Evolutionary conservation across 2,888 invertebrate genomes (phyloP).

Genomic region (Lasioglossum oenotherae): DNA sequence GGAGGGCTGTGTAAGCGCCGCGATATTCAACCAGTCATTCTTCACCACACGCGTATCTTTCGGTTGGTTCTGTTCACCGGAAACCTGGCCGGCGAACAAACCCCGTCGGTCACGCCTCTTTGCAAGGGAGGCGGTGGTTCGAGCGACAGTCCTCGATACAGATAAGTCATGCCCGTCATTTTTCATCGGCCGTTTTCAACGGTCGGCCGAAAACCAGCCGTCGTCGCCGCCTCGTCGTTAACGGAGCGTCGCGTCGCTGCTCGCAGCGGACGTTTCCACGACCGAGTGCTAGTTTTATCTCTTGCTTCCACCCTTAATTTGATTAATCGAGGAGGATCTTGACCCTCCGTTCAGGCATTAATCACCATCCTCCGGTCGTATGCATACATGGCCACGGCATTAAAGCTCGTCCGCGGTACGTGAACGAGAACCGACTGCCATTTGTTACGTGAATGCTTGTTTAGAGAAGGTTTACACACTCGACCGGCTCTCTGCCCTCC

Average conservation of each 20-base stretch:
- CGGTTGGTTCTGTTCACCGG: slow-evolving; percentile 21
- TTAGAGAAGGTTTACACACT: slow-evolving; percentile 83
- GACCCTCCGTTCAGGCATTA: slow-evolving; percentile 80
- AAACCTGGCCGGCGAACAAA: slow-evolving; percentile 43
- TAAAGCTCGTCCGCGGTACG: slow-evolving; percentile 67
- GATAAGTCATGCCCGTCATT: slow-evolving; percentile 83
- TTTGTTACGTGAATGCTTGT: slow-evolving; percentile 82
- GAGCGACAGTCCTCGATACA: slow-evolving; percentile 77
- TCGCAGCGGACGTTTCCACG: slow-evolving; percentile 78
- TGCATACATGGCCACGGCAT: slow-evolving; percentile 83
- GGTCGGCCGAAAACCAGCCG: slow-evolving; percentile 55
- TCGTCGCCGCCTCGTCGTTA: slow-evolving; percentile 44
- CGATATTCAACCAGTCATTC: slow-evolving; percentile 50
- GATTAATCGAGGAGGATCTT: slow-evolving; percentile 83
- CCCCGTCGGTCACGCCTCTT: slow-evolving; percentile 77
- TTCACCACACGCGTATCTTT: slow-evolving; percentile 49
- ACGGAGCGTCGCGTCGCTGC: slow-evolving; percentile 57
- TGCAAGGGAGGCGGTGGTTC: slow-evolving; percentile 59
- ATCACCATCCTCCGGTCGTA: slow-evolving; percentile 80
- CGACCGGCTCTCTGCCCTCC: slow-evolving; percentile 71
- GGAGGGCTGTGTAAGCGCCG: slow-evolving; percentile 33
- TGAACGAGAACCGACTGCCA: slow-evolving; percentile 73
- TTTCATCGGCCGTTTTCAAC: slow-evolving; percentile 77
- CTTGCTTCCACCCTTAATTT: slow-evolving; percentile 83
- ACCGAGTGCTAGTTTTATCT: slow-evolving; percentile 81